Conservation (phyloP, 2,113 vertebrate species). For the Zosterops hypoxanthus region DNA sequence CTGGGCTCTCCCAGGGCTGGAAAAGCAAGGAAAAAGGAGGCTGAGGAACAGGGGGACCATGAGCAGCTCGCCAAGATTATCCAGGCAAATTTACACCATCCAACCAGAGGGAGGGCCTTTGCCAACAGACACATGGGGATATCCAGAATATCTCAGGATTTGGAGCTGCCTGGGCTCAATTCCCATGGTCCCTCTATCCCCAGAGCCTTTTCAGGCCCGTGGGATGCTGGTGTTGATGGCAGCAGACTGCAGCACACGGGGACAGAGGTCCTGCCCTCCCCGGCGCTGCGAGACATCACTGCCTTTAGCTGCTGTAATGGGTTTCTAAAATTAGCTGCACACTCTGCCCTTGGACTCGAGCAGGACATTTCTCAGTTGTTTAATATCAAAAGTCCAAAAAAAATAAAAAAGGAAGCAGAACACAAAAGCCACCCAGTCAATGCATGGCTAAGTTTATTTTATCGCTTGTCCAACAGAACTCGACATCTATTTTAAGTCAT, state of each 20-base stretch:
- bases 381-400: constrained; percentile 8
- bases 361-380: constrained; percentile 16
- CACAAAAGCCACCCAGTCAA: constrained; percentile 13
- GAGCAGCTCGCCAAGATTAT: background rate
- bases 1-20: background rate
- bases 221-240: background rate
- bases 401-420: background rate
- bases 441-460: constrained; percentile 53
- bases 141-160: background rate
- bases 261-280: constrained; percentile 28
- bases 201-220: background rate
- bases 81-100: background rate
- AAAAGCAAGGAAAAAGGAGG: background rate
- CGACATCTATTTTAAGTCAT: constrained; percentile 42
- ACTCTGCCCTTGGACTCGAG: background rate
- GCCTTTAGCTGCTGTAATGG: background rate
- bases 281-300: background rate
- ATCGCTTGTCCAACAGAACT: background rate
- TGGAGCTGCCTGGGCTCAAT: background rate
- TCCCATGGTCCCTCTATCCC: background rate
- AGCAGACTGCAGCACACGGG: background rate
- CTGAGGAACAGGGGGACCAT: background rate
- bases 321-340: constrained; percentile 45
- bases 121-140: background rate
- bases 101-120: background rate